Base-by-base conservation (phyloP, 2,797 vertebrate genomes). In the Gambusia yucatana region DNA sequence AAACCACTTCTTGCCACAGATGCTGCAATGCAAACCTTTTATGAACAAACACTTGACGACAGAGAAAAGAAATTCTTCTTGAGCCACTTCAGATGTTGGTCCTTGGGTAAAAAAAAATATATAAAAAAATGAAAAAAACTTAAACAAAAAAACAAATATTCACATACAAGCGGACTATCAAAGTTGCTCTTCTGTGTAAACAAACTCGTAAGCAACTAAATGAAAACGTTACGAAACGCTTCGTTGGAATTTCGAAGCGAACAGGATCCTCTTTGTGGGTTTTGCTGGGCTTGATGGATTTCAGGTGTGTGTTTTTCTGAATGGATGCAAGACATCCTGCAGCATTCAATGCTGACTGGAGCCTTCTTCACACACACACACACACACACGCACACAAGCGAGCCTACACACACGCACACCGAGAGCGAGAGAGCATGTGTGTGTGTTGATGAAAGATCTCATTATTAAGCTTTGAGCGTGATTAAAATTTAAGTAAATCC, bases 31-130 rank as follows among this genome's bases (percentile, higher is more conserved):
- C 81, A 72, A 71, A 82, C 74, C 70, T 80, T 88, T 85, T 44
- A 77, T 85, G 78, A 89, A 87, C 87, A 48, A 87, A 84, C 86
- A 80, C 79, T 78, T 5, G 17, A 70, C 47, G 81, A 69, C 5
- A 85, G 82, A 87, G 82, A 90, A 89, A 84, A 46, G 47, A 73
- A 46, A 41, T 50, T 79, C 86, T 87, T 86, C 82, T 89, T 69
- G 73, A 82, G 55, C 82, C 82, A 84, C 85, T 92, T 88, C 74
- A 86, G 46, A 85, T 76, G 57, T 70, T 70, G 81, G 82, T 88
- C 89, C 90, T 92, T 93, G 91, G 84, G 72, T 86, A 78, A 28
- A 52, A 28, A 48, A 47, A 33, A 2, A 33, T 33, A 33, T 33
- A n/a, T n/a, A n/a, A 48, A 5, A 0, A 47, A 16, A 14, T 1